Conservation (phyloP, 2,113 vertebrate genomes). For the Hypomesus transpacificus region DNA sequence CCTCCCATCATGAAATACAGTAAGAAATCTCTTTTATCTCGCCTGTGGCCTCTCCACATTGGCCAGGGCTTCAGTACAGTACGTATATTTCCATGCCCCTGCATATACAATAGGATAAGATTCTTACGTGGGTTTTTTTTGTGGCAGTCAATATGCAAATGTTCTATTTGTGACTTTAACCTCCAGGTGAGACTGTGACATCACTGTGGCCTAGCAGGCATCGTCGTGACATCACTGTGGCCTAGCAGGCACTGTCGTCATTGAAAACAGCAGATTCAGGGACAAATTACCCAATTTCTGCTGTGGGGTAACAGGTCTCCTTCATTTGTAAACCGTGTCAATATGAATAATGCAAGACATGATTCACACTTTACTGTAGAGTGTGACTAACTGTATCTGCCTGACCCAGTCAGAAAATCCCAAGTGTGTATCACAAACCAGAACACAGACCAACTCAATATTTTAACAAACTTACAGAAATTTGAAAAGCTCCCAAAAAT, state of each 20-base stretch:
- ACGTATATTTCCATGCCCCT: background rate
- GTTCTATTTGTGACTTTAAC: background rate
- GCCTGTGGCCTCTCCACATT: background rate
- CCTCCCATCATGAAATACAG: background rate
- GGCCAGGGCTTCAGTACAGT: background rate
- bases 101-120: background rate
- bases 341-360: slow-evolving; percentile 40
- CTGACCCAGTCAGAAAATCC: slow-evolving; percentile 26
- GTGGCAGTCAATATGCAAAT: background rate
- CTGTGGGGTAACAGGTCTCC: slow-evolving; percentile 16
- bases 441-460: slow-evolving; percentile 12
- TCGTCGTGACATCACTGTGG: background rate
- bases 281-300: slow-evolving; percentile 6
- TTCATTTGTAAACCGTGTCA: slow-evolving; percentile 25
- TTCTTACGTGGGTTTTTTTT: background rate
- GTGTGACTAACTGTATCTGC: slow-evolving; percentile 31
- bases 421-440: slow-evolving; percentile 33
- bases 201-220: slow-evolving; percentile 8
- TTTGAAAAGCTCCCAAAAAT: slow-evolving; percentile 6
- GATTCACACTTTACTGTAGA: slow-evolving; percentile 16
- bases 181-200: background rate
- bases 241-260: slow-evolving; percentile 3
- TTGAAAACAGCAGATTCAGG: slow-evolving; percentile 14
- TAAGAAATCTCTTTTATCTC: slow-evolving; percentile 5
- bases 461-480: slow-evolving; percentile 23